Base-by-base conservation (phyloP, 2,797 vertebrate genomes). In the Antrozous pallidus region DNA sequence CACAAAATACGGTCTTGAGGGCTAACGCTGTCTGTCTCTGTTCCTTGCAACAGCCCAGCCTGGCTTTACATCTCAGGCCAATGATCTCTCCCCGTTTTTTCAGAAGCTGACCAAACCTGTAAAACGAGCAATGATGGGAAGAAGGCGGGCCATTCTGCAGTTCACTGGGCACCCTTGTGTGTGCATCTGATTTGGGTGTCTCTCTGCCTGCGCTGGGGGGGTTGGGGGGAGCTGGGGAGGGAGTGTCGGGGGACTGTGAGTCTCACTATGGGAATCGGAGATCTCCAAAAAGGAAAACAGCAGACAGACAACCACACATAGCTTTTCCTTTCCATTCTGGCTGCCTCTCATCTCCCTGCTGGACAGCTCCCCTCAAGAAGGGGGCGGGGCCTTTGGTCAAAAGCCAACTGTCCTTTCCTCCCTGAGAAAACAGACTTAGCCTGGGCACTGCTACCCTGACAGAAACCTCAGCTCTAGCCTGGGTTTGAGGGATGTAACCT, bases 31-130 rank as follows among this genome's bases (percentile, higher is more conserved):
- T 97, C 94, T 96, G 22, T 96, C 95, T 97, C 97, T 97, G 83
- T 96, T 97, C 94, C 83, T 94, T 93, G 74, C 73, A 96, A 95
- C 6, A 96, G 95, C 82, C 14, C 78, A 97, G 65, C 36, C 81
- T 96, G 96, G 81, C 96, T 98, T 97, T 96, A 85, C 87, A 97
- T 95, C 95, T 97, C 95, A 96, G 95, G 94, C 96, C 97, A 98
- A 95, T 96, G 96, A 97, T 96, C 89, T 54, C 91, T 67, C 79
- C 88, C 51, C n/a, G 16, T 75, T 96, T 96, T 96, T 95, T 96
- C 89, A 95, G 93, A 95, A 97, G 97, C 86, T 94, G 89, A 95
- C 96, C 91, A 88, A 97, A 96, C 67, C 74, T 96, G n/a, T 89
- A 93, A 93, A 36, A 95, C 5, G 33, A 94, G 69, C 61, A 8